Percentiles rank a stretch among this genome's conserved stretches.
Evolutionary conservation across 2,888 invertebrate genomes (phyloP).

Genomic region (Dorcus parallelipipedus): DNA sequence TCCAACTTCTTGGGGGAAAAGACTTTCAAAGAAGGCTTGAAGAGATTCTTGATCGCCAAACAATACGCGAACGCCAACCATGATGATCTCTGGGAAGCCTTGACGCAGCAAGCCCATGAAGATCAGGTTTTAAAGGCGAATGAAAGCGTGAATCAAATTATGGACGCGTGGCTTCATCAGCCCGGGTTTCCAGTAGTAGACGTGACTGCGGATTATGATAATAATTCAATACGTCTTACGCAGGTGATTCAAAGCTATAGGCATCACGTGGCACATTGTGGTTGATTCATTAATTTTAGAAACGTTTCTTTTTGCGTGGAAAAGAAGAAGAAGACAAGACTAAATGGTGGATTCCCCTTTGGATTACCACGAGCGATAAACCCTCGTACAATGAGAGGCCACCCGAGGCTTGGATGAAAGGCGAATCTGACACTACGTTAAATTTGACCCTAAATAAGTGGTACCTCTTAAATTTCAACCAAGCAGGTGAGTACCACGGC

Average conservation of each 20-base stretch:
- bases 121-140: slow-evolving; percentile 42
- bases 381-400: slow-evolving; percentile 42
- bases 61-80: slow-evolving; percentile 62
- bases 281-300: slow-evolving; percentile 27
- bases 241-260: slow-evolving; percentile 40
- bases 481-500: slow-evolving; percentile 54
- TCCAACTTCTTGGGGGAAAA: slow-evolving; percentile 64
- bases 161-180: slow-evolving; percentile 67
- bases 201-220: slow-evolving; percentile 49
- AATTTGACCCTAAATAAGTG: slow-evolving; percentile 45
- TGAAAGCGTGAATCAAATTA: slow-evolving; percentile 56
- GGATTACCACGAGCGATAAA: slow-evolving; percentile 44
- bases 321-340: too few relatives aligned
- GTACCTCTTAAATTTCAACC: slow-evolving; percentile 63
- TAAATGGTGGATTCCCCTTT: slow-evolving; percentile 53
- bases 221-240: slow-evolving; percentile 41
- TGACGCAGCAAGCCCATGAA: slow-evolving; percentile 57
- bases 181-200: slow-evolving; percentile 67
- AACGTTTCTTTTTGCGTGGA: slow-evolving; percentile 36
- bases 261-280: not conserved
- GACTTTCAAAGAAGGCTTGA: slow-evolving; percentile 55
- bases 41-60: slow-evolving; percentile 52
- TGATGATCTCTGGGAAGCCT: slow-evolving; percentile 64
- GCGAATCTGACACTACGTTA: slow-evolving; percentile 40
- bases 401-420: slow-evolving; percentile 53